Evolutionary conservation across 1,140 invertebrate species (phyloP).

Genomic region (Brachionus rotundiformis): DNA sequence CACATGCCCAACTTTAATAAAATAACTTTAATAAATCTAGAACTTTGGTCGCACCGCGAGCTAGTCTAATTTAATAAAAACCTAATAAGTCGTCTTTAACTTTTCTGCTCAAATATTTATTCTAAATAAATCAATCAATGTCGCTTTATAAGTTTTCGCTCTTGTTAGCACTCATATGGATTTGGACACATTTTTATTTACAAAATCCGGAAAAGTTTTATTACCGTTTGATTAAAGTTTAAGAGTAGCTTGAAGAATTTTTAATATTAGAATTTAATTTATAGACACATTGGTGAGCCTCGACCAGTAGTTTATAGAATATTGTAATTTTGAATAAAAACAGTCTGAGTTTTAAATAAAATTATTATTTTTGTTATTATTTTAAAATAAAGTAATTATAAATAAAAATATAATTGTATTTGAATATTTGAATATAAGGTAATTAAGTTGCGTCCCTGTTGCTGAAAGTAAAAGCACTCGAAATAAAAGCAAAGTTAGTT

Average conservation of each 20-base stretch:
- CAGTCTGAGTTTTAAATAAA: not conserved
- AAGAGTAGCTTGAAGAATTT: not conserved
- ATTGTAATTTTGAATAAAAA: not conserved
- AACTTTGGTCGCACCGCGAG: constrained; percentile 2
- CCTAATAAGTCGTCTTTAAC: constrained; percentile 18
- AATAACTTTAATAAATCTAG: not conserved
- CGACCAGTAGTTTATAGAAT: not conserved
- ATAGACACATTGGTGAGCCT: not conserved
- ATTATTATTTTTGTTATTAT: not conserved
- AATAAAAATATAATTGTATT: not conserved
- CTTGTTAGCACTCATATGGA: not conserved
- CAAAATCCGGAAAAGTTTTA: constrained; percentile 19
- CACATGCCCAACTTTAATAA: not conserved
- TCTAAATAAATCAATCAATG: constrained; percentile 20
- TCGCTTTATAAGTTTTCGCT: not conserved
- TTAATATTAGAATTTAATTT: not conserved
- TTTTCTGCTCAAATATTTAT: constrained; percentile 10
- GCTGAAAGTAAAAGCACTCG: not conserved
- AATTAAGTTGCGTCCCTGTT: constrained; percentile 5
- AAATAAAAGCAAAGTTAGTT: not conserved
- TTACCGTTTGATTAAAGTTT: constrained; percentile 3
- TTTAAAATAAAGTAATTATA: not conserved
- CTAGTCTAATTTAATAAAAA: constrained; percentile 21
- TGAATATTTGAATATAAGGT: not conserved
- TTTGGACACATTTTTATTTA: constrained; percentile 12